Evolutionary conservation across 2,888 invertebrate genomes (phyloP), one percentile per base, ranked within the genome.

Genomic region (Hirtodrosophila trivittata): DNA sequence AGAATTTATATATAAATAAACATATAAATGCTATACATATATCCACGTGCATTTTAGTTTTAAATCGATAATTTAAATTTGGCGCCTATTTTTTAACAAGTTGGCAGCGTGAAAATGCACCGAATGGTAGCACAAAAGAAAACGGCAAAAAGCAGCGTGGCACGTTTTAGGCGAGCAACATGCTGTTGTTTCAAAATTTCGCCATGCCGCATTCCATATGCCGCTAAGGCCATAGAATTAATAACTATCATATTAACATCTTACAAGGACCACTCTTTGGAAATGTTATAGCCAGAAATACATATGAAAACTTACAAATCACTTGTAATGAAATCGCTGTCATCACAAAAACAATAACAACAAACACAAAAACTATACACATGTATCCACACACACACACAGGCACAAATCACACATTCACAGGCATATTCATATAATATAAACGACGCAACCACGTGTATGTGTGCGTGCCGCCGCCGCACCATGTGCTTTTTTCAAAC

Each of bases 401-500:
- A 55, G 49, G n/a, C n/a, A n/a, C n/a, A n/a, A n/a, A n/a, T n/a
- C n/a, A n/a, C n/a, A n/a, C n/a, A n/a, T n/a, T n/a, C 26, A 25
- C 32, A 13, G n/a, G 6, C 32, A 7, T 30, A 33, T 12, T 3
- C 14, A 54, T 18, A 14, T 33, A 41, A 45, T 8, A 33, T 30
- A 28, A 46, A 49, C n/a, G 55, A n/a, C 28, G 42, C 57, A 13
- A 73, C 62, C 87, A 86, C 78, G 85, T 86, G 87, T 70, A 51
- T 66, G 57, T 21, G 60, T 73, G 55, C 52, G 83, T 68, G 70
- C 52, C 70, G 87, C 69, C 70, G 68, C 68, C 68, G 70, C 62
- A 62, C 86, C 83, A 84, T 83, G 87, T 84, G 83, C 83, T 87
- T 86, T 81, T 65, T 71, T 46, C 62, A 35, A 62, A 58, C 25